Evolutionary conservation across 2,113 vertebrate species (phyloP).

Genomic region (Suricata suricatta): DNA sequence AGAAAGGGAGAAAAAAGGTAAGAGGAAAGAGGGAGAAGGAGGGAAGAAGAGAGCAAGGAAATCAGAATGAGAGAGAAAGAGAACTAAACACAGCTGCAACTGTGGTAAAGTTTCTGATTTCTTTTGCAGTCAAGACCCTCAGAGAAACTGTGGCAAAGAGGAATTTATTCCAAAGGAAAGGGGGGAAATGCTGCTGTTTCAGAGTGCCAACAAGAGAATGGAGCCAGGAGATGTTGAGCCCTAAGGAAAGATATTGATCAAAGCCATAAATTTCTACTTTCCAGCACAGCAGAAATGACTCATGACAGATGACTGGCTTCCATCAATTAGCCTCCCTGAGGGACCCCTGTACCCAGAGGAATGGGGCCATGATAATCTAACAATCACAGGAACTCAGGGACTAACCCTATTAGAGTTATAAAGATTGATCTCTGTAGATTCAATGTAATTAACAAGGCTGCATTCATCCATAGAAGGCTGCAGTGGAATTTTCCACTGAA

Average conservation of each 20-base stretch:
- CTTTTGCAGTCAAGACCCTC: background rate
- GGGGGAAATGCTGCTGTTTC: background rate
- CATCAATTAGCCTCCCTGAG: constrained; percentile 14
- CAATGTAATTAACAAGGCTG: constrained; percentile 24
- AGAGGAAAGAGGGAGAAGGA: no score
- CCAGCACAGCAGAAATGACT: background rate
- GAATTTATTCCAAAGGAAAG: background rate
- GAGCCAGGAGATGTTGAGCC: background rate
- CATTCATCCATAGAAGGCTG: background rate
- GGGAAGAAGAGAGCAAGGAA: background rate
- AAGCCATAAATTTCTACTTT: constrained; percentile 35
- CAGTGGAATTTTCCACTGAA: constrained; percentile 66
- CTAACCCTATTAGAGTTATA: constrained; percentile 16
- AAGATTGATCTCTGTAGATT: constrained; percentile 45
- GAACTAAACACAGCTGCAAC: background rate
- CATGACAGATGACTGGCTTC: background rate
- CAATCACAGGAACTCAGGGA: background rate
- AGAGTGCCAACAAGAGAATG: background rate
- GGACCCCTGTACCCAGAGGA: background rate
- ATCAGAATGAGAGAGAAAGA: background rate
- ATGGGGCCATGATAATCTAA: background rate
- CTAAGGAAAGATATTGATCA: constrained; percentile 42
- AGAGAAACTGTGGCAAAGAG: background rate
- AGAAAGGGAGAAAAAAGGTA: background rate
- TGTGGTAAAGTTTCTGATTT: background rate